Conservation (phyloP, 1,140 invertebrate genomes). For the Triops cancriformis region DNA sequence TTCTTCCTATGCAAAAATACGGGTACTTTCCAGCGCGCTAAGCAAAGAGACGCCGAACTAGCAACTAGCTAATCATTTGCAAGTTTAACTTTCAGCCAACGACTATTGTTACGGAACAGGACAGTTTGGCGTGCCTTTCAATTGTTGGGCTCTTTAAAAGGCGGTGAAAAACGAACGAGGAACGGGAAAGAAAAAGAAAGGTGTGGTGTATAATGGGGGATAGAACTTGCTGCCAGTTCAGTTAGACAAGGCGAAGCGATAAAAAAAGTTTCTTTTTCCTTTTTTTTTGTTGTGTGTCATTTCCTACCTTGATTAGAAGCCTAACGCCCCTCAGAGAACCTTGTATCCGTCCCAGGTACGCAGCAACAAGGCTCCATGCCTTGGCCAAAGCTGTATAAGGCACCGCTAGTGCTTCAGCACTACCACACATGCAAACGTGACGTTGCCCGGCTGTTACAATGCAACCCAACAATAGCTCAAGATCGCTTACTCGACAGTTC, state of each 20-base stretch:
- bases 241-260: background rate
- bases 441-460: background rate
- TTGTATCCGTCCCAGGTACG: background rate
- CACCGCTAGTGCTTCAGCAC: background rate
- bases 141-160: no score
- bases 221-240: no score
- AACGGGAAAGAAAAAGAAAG: no score
- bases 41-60: background rate
- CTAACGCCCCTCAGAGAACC: background rate
- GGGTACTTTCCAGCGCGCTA: background rate
- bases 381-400: background rate
- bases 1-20: background rate
- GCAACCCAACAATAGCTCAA: background rate
- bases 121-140: no score
- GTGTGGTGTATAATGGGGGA: no score
- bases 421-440: background rate
- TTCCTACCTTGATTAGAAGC: background rate
- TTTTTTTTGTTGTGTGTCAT: no score
- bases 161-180: no score
- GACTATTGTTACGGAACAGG: background rate
- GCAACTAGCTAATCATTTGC: slow-evolving; percentile 1
- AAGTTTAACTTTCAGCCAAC: background rate
- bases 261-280: background rate
- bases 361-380: background rate
- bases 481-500: background rate